A percentile compares a stretch with the other conserved stretches of the same genome.
Evolutionary conservation across 1,140 invertebrate species (phyloP).

Genomic region (Caenorhabditis tropicalis): DNA sequence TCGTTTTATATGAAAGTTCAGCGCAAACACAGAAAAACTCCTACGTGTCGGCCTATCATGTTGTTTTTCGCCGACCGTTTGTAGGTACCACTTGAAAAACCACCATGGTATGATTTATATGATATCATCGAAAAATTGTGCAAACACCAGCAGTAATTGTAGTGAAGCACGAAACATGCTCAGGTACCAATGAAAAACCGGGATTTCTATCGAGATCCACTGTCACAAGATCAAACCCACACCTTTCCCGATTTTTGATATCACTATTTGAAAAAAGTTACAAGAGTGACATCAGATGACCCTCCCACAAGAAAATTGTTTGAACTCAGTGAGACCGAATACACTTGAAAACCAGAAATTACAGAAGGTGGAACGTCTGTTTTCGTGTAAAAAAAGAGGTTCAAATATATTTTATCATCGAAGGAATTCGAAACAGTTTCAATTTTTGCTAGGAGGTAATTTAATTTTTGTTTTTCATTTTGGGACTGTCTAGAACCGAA

Average conservation of each 20-base stretch:
- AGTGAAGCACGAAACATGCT: no score
- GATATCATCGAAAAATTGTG: constrained; percentile 19
- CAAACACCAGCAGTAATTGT: background rate
- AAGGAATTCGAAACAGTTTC: no score
- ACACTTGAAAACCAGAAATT: background rate
- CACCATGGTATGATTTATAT: background rate
- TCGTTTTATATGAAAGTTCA: constrained; percentile 16
- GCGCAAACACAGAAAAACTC: constrained; percentile 10
- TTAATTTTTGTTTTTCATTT: no score
- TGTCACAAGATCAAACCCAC: background rate
- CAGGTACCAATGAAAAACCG: background rate
- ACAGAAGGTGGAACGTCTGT: background rate
- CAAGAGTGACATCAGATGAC: background rate
- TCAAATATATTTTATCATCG: no score
- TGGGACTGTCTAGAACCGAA: no score
- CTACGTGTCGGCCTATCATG: background rate
- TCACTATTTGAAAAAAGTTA: background rate
- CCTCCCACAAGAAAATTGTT: background rate
- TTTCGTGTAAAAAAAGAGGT: no score
- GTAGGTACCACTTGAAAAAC: constrained; percentile 20
- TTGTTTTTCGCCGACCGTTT: background rate
- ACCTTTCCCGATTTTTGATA: background rate
- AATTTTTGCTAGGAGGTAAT: no score
- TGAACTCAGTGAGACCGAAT: background rate
- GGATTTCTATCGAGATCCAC: background rate